Evolutionary conservation across 1,140 invertebrate genomes (phyloP).

Genomic region (Brevipalpus yothersi): DNA sequence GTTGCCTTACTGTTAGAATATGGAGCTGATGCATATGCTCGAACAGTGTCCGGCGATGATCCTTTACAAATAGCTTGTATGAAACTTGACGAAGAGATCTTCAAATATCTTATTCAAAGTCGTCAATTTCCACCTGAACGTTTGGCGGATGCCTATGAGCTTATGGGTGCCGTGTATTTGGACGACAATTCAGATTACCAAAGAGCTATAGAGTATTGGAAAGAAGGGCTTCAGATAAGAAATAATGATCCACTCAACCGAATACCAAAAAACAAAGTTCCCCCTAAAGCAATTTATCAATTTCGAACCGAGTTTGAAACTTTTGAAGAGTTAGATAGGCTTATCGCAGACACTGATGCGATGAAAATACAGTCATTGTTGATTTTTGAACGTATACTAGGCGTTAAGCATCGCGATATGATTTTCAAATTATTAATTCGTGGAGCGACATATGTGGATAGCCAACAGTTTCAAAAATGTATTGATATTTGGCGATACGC

Average conservation of each 20-base stretch:
- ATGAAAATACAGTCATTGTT: conserved; percentile 55
- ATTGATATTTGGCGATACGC: conserved; percentile 43
- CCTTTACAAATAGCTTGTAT: conserved; percentile 67
- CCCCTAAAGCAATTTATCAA: conserved; percentile 31
- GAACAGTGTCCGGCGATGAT: conserved; percentile 60
- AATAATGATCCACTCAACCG: conserved; percentile 10
- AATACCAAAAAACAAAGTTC: conserved; percentile 19
- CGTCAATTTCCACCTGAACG: conserved; percentile 35
- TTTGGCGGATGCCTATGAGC: conserved; percentile 52
- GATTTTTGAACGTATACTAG: conserved; percentile 54
- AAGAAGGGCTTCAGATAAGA: conserved; percentile 24
- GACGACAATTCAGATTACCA: conserved; percentile 45
- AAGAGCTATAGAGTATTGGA: conserved; percentile 27
- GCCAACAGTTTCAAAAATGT: conserved; percentile 51
- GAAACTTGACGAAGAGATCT: conserved; percentile 57
- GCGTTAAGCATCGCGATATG: conserved; percentile 52
- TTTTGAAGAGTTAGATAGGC: conserved; percentile 37
- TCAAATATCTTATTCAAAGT: conserved; percentile 40
- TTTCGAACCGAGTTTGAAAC: conserved; percentile 41
- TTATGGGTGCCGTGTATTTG: conserved; percentile 55
- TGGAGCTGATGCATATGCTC: conserved; percentile 30
- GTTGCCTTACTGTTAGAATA: conserved; percentile 49
- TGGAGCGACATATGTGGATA: conserved; percentile 63
- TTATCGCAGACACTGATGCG: conserved; percentile 45
- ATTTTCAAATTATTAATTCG: conserved; percentile 46